phyloP scores from a whole-genome alignment of 2,113 vertebrate species.

The Microtus richardsoni region DNA sequence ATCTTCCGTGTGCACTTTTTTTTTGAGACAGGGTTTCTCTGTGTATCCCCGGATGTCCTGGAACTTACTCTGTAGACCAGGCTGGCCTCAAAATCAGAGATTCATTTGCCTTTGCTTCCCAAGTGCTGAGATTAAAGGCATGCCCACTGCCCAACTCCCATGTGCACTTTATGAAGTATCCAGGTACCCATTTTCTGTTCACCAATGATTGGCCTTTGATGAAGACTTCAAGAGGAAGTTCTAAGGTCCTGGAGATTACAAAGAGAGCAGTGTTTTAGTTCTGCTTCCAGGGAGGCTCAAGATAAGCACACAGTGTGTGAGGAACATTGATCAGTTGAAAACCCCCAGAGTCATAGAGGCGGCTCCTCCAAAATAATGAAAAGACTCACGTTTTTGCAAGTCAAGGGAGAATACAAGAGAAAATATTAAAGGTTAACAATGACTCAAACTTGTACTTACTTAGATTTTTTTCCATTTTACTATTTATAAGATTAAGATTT shows the following conservation, averaged over 20 bases:
- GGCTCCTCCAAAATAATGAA: neutral
- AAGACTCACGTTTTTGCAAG: neutral
- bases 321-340: conserved; percentile 15
- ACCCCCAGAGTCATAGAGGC: neutral
- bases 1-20: neutral
- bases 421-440: neutral
- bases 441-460: neutral
- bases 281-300: neutral
- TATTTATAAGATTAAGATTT: neutral
- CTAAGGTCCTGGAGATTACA: neutral
- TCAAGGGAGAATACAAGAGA: neutral
- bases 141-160: neutral
- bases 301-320: neutral
- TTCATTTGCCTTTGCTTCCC: neutral
- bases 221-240: neutral
- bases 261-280: neutral
- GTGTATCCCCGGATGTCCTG: neutral
- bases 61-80: neutral
- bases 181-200: neutral
- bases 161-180: neutral
- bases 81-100: neutral
- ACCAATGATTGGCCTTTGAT: neutral
- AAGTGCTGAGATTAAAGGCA: neutral
- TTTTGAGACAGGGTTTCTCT: neutral
- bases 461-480: conserved; percentile 17